phyloP scores from a whole-genome alignment of 2,797 vertebrate genomes.

The Hylomyscus alleni region DNA sequence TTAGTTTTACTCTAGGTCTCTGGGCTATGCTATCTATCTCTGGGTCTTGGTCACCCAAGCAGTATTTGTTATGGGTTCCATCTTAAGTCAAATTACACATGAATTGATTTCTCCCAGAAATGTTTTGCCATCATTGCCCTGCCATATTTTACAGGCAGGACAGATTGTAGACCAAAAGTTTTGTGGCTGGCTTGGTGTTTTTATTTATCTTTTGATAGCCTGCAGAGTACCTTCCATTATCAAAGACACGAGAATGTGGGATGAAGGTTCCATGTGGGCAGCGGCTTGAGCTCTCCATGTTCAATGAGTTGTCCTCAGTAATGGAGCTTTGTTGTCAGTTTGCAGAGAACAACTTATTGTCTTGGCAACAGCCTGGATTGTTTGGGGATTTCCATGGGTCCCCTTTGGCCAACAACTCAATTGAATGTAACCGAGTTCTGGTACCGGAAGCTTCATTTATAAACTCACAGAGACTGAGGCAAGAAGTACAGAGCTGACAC shows the following conservation, averaged over 20 bases:
- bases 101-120: background rate
- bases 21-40: background rate
- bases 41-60: background rate
- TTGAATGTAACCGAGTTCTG: background rate
- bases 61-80: background rate
- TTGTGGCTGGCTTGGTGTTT: background rate
- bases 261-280: background rate
- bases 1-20: background rate
- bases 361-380: background rate
- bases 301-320: background rate
- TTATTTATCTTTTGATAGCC: background rate
- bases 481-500: background rate
- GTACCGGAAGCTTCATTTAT: background rate
- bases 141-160: background rate
- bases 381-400: background rate
- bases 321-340: background rate
- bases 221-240: background rate
- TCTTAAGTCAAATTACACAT: background rate
- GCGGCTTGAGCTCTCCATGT: too few species aligned
- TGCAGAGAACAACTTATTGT: background rate
- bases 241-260: background rate
- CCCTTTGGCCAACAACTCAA: background rate
- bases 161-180: background rate
- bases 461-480: background rate
- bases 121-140: background rate